Base-by-base conservation (phyloP, 2,888 invertebrate genomes). In the Conus canariensis region DNA sequence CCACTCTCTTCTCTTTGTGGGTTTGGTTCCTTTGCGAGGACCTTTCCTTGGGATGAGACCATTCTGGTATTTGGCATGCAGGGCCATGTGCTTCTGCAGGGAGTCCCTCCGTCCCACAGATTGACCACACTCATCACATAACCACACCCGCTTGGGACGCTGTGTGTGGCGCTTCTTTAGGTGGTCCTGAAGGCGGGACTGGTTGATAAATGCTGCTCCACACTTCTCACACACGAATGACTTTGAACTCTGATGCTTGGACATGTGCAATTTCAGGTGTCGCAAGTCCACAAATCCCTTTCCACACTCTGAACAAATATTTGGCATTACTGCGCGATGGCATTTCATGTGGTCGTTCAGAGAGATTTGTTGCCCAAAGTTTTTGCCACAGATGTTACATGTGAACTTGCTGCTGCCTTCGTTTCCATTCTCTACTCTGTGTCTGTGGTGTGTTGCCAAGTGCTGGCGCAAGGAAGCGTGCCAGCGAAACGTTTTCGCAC, bases 91-190 rank as follows among this genome's bases (percentile, higher is more conserved):
- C n/a, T 88, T 83, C 56, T n/a, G 82, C 6, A 88, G 88, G 2
- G 83, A 82, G 67, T 88, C 82, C 60, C 82, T 88, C 5, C 83
- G 25, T 12, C 45, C 64, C 64, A 88, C 56, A 6, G 88, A 82
- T 22, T 83, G 83, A n/a, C 88, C 88, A 88, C 88, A 88, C 58
- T 83, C 67, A 16, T 77, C 82, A 70, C 88, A 88, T 58, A 88
- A 67, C 88, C 88, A 88, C n/a, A 9, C n/a, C 56, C 30, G 82
- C 58, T 22, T 82, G 12, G 88, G 67, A n/a, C 9, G 60, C 22
- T 45, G 56, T 12, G 64, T 56, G 67, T 88, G 88, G 14, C 30
- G 83, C n/a, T 19, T 59, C 25, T 56, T 56, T 0, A 67, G 25
- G 16, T 88, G 88, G 22, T 45, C 58, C 19, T 82, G n/a, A 67